Evolutionary conservation across 2,888 invertebrate genomes (phyloP).

Genomic region (Pterostichus madidus): DNA sequence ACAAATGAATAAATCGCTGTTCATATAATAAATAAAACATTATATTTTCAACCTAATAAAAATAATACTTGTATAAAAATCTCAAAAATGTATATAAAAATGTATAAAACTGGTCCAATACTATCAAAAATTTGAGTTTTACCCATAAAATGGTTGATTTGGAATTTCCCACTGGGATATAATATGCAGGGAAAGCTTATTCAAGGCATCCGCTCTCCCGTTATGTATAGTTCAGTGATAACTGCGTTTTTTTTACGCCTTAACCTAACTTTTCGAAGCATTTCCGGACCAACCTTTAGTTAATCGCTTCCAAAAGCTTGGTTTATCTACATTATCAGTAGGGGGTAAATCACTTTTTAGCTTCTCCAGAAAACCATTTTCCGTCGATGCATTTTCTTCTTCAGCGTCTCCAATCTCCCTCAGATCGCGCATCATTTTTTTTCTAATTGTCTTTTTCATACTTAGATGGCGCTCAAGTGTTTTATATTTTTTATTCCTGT

Average conservation of each 20-base stretch:
- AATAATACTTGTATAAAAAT: constrained; percentile 12
- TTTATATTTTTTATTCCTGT: constrained; percentile 84
- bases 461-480: constrained; percentile 90
- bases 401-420: constrained; percentile 81
- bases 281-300: constrained; percentile 75
- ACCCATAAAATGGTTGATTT: background rate
- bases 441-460: constrained; percentile 92
- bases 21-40: no score
- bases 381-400: constrained; percentile 71
- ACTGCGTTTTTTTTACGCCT: no score
- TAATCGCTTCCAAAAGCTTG: constrained; percentile 77
- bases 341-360: constrained; percentile 77
- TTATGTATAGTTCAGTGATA: no score
- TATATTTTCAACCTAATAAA: background rate
- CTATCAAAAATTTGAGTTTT: background rate
- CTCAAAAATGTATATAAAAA: background rate
- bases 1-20: background rate
- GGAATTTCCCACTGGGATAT: no score
- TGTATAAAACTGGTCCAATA: background rate
- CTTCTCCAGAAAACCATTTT: constrained; percentile 76
- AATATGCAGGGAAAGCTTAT: no score
- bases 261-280: constrained; percentile 53
- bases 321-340: constrained; percentile 76
- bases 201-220: no score
- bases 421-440: constrained; percentile 91